phyloP scores from a whole-genome alignment of 2,797 vertebrate species.

The Leptodactylus fallax region DNA sequence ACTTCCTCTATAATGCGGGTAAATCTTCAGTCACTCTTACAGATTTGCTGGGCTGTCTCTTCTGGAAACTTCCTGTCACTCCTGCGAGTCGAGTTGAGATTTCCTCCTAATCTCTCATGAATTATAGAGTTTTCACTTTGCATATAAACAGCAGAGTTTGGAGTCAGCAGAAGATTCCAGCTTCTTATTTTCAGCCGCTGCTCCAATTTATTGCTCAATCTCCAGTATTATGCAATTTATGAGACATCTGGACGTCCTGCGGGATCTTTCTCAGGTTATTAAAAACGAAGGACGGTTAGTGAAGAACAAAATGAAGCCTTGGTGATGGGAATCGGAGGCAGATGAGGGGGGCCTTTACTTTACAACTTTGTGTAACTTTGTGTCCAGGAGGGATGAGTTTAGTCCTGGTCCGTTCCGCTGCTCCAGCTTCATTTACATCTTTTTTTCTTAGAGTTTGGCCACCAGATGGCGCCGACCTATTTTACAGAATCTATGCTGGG shows the following conservation, averaged over 20 bases:
- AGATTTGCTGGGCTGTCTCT: neutral
- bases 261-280: constrained; percentile 24
- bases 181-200: neutral
- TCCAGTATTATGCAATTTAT: neutral
- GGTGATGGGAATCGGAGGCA: too few relatives aligned
- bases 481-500: too few relatives aligned
- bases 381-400: too few relatives aligned
- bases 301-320: neutral
- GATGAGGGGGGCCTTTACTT: too few relatives aligned
- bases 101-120: constrained; percentile 21
- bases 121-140: constrained; percentile 24
- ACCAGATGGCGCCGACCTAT: neutral
- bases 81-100: neutral
- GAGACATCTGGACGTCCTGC: constrained; percentile 5
- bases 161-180: neutral
- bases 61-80: neutral
- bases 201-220: constrained; percentile 27
- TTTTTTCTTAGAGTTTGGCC: neutral
- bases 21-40: neutral
- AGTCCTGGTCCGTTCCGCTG: too few relatives aligned
- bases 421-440: too few relatives aligned
- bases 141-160: neutral
- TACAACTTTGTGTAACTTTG: too few relatives aligned
- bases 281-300: neutral
- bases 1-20: neutral